These are phyloP conservation scores for Perdita meconis DNA, from an alignment of 2,888 invertebrate genomes.

Conservation along the genomic window DNA sequence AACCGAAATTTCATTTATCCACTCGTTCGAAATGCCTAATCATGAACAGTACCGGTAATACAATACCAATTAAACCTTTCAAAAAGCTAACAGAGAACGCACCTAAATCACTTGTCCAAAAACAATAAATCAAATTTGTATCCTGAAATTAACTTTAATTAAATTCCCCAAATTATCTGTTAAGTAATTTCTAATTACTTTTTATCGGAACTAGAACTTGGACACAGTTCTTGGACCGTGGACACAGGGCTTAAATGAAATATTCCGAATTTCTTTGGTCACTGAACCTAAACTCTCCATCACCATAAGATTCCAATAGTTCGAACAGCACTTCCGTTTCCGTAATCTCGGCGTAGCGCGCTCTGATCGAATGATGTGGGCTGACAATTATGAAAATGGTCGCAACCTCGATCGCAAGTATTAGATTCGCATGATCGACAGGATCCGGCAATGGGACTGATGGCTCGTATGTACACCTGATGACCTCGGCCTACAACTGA, in stretches of 20 bases:
- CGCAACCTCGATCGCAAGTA: constrained; percentile 53
- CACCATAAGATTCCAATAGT: background rate
- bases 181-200: no score
- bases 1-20: constrained; percentile 77
- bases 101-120: no score
- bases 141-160: no score
- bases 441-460: constrained; percentile 42
- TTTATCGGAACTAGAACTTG: no score
- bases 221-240: no score
- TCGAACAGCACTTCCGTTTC: background rate
- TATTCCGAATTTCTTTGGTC: no score
- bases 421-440: constrained; percentile 60
- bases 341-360: constrained; percentile 28
- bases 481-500: constrained; percentile 65
- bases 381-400: constrained; percentile 16
- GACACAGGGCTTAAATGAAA: no score
- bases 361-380: background rate
- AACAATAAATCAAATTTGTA: no score
- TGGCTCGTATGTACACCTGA: constrained; percentile 49
- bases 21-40: constrained; percentile 61
- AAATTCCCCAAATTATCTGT: no score
- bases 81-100: no score
- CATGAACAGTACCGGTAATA: background rate
- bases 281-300: no score
- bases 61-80: no score